Base-by-base conservation (phyloP, 92 coral and sea anemone genomes). In the Phenganax stokvisi region DNA sequence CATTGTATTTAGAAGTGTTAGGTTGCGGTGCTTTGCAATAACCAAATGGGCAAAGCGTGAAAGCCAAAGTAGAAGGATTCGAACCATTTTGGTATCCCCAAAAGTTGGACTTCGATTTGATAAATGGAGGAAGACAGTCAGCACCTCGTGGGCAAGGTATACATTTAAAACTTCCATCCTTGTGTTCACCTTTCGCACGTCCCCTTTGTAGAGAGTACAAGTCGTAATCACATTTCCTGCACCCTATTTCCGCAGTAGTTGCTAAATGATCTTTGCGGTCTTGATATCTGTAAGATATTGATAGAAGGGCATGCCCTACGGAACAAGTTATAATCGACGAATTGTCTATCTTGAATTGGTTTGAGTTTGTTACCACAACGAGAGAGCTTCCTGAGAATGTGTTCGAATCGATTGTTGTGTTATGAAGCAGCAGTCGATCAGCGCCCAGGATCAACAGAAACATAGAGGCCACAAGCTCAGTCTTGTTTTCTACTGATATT, bases 71-170 rank as follows among this genome's bases (percentile, higher is more conserved):
- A 15, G 84, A 77, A 8, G 87, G 89, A 71, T 80, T 66, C 8
- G 56, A 28, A 17, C 75, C 51, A 10, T 12, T 52, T 8, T 71
- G 37, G 72, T 89, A 91, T 12, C 97, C 97, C 96, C 96, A 92
- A 70, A 76, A 89, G 84, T 91, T 91, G 16, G 64, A 65, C 25
- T 85, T 85, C 51, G 97, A 87, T 27, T 69, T 54, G 12, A 92
- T 85, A 25, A 74, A 56, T 37, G 47, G 47, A 13, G 64, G 79
- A 16, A 80, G 58, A 57, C 97, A 92, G 37, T 85, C 85, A 0
- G 96, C 97, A 37, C 94, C 96, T 56, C 74, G 83, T 1, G 97
- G 97, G 86, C 94, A 92, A 3, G 92, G 86, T 15, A 80, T 79
- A 65, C 97, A 92, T 51, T 30, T 67, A 30, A 92, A 87, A 16